Evolutionary conservation across 2,888 invertebrate species (phyloP).

Genomic region (Molanna angustata): DNA sequence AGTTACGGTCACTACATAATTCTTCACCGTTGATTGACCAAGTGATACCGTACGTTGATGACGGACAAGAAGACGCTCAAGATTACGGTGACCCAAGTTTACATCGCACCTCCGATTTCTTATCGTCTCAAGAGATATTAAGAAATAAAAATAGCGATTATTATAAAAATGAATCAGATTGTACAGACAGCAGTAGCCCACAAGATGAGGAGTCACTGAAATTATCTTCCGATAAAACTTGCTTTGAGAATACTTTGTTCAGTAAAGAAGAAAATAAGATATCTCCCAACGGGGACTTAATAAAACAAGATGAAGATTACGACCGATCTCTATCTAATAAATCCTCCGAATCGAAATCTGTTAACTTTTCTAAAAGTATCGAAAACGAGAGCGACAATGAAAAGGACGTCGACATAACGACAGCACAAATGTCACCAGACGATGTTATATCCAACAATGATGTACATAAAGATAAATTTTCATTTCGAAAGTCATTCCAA

Average conservation of each 20-base stretch:
- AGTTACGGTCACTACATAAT: conserved; percentile 71
- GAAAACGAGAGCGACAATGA: conserved; percentile 45
- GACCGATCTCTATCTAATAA: conserved; percentile 32
- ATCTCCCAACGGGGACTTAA: conserved; percentile 33
- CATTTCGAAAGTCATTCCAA: conserved; percentile 21
- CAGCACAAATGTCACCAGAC: conserved; percentile 29
- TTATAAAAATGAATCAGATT: conserved; percentile 21
- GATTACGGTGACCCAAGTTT: conserved; percentile 51
- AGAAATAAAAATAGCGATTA: conserved; percentile 15
- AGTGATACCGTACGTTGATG: conserved; percentile 71
- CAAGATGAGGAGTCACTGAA: conserved; percentile 20
- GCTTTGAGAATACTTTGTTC: conserved; percentile 41
- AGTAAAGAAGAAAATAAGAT: conserved; percentile 11
- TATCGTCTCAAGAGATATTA: conserved; percentile 8
- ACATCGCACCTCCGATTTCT: conserved; percentile 42
- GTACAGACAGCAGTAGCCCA: conserved; percentile 11
- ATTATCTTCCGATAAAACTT: conserved; percentile 20
- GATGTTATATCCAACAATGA: conserved; percentile 49
- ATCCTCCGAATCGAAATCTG: conserved; percentile 14
- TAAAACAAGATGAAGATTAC: conserved; percentile 34
- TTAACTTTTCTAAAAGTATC: conserved; percentile 34
- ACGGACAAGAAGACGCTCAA: conserved; percentile 59
- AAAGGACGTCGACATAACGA: conserved; percentile 38
- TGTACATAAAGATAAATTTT: conserved; percentile 34
- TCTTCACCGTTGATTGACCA: conserved; percentile 64